phyloP scores from a whole-genome alignment of 2,888 invertebrate species.

The Frankliniella intonsa region DNA sequence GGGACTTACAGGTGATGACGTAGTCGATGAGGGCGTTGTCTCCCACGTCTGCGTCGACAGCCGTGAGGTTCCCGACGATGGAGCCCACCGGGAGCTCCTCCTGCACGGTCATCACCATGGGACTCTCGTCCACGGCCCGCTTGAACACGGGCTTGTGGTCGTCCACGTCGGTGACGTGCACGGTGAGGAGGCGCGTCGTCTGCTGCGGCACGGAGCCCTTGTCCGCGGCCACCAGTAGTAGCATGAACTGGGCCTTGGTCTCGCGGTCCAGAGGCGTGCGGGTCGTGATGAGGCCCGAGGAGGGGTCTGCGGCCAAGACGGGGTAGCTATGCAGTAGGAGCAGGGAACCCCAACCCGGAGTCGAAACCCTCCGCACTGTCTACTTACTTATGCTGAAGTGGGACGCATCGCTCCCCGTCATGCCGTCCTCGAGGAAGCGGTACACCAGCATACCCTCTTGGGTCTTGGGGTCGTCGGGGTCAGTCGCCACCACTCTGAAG shows the following conservation, averaged over 20 bases:
- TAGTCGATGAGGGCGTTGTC: slow-evolving; percentile 74
- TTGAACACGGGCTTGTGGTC: slow-evolving; percentile 72
- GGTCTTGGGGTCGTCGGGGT: slow-evolving; percentile 72
- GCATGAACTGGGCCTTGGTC: slow-evolving; percentile 64
- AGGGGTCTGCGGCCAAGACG: slow-evolving; percentile 50
- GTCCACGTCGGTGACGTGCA: slow-evolving; percentile 65
- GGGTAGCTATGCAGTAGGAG: background rate
- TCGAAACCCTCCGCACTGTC: background rate
- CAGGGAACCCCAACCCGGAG: background rate
- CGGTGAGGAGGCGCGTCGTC: slow-evolving; percentile 61
- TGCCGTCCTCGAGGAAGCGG: slow-evolving; percentile 64
- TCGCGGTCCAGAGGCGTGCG: slow-evolving; percentile 68
- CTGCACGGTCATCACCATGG: slow-evolving; percentile 56
- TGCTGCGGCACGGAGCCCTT: slow-evolving; percentile 72
- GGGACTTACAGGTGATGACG: slow-evolving; percentile 56
- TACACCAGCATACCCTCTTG: slow-evolving; percentile 69
- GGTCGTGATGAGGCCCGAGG: slow-evolving; percentile 69
- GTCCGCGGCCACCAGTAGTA: slow-evolving; percentile 73
- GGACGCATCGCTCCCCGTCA: slow-evolving; percentile 44
- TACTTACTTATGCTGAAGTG: slow-evolving; percentile 36
- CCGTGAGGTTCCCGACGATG: slow-evolving; percentile 62
- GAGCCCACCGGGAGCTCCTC: slow-evolving; percentile 66
- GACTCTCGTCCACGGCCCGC: slow-evolving; percentile 62
- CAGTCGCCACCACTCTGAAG: slow-evolving; percentile 69
- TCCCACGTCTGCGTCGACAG: slow-evolving; percentile 68